A percentile compares a stretch with the other conserved stretches of the same genome.
These are phyloP conservation scores for Scortum barcoo DNA, from an alignment of 2,113 vertebrate species.

Conservation along the genomic window DNA sequence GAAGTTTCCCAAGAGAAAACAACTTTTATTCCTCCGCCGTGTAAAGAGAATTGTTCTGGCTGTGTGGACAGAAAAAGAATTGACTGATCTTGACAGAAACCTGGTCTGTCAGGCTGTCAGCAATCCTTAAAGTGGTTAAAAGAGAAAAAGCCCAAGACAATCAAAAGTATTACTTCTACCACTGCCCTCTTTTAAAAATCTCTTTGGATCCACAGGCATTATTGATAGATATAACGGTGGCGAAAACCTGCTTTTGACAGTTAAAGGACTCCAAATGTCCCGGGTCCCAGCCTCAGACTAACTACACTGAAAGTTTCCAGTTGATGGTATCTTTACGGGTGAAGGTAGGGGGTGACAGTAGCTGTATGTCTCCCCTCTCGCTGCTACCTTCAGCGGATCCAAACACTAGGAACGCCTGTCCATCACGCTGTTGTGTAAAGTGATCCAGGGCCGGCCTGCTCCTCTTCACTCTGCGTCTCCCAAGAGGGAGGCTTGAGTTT, in stretches of 20 bases:
- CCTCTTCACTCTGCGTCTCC: slow-evolving; percentile 70
- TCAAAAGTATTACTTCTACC: slow-evolving; percentile 48
- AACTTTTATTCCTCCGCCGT: slow-evolving; percentile 42
- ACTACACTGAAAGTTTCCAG: slow-evolving; percentile 43
- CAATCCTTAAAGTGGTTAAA: slow-evolving; percentile 56
- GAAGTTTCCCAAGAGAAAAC: slow-evolving; percentile 63
- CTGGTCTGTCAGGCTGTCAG: slow-evolving; percentile 71
- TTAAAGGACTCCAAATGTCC: slow-evolving; percentile 44
- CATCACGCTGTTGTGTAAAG: slow-evolving; percentile 82
- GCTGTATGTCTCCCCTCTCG: slow-evolving; percentile 43
- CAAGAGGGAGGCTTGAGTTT: slow-evolving; percentile 78
- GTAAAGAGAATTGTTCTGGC: slow-evolving; percentile 51
- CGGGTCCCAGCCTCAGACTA: slow-evolving; percentile 27
- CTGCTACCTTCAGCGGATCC: slow-evolving; percentile 61
- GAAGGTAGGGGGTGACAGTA: slow-evolving; percentile 43
- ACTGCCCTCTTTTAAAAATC: slow-evolving; percentile 46
- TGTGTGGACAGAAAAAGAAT: slow-evolving; percentile 65
- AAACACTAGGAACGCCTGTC: slow-evolving; percentile 79
- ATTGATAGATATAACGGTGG: slow-evolving; percentile 44
- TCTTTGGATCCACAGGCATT: slow-evolving; percentile 43
- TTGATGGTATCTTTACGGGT: slow-evolving; percentile 50
- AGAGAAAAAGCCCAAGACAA: slow-evolving; percentile 56
- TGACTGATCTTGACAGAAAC: slow-evolving; percentile 69
- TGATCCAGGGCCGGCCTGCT: slow-evolving; percentile 72
- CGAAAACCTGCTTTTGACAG: slow-evolving; percentile 42